These are phyloP conservation scores for Orthosia incerta DNA, from an alignment of 2,888 invertebrate species.

Conservation along the genomic window DNA sequence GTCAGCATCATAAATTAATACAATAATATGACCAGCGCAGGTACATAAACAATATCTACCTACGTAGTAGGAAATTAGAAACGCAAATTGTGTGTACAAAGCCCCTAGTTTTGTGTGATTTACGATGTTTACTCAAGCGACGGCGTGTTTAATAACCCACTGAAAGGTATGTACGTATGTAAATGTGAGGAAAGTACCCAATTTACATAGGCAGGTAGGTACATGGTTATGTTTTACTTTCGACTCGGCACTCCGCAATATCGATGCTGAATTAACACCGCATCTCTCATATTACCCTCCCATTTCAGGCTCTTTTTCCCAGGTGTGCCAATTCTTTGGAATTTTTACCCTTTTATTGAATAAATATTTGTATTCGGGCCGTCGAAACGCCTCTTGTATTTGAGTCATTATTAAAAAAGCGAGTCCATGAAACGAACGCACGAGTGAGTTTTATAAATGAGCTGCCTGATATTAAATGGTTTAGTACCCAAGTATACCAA, in stretches of 20 bases:
- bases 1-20: constrained; percentile 38
- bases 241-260: constrained; percentile 45
- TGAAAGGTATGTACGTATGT: constrained; percentile 79
- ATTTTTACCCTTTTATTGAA: constrained; percentile 34
- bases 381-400: constrained; percentile 19
- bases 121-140: constrained; percentile 84
- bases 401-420: constrained; percentile 35
- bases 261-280: constrained; percentile 56
- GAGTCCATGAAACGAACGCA: constrained; percentile 1
- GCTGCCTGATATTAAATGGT: neutral
- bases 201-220: constrained; percentile 70
- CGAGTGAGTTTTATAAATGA: neutral
- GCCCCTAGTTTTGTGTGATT: constrained; percentile 85
- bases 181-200: constrained; percentile 75
- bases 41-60: constrained; percentile 64
- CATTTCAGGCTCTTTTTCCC: constrained; percentile 23
- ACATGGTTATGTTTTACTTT: constrained; percentile 66
- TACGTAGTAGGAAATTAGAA: constrained; percentile 80
- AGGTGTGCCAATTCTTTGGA: constrained; percentile 25
- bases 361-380: constrained; percentile 29
- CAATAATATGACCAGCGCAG: constrained; percentile 57
- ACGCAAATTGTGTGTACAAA: constrained; percentile 83
- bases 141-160: constrained; percentile 84
- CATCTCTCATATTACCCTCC: constrained; percentile 30
- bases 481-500: neutral